Percentiles rank a stretch among this genome's conserved stretches.
These are phyloP conservation scores for Psephotus haematonotus DNA, from an alignment of 2,113 vertebrate species.

Conservation along the genomic window DNA sequence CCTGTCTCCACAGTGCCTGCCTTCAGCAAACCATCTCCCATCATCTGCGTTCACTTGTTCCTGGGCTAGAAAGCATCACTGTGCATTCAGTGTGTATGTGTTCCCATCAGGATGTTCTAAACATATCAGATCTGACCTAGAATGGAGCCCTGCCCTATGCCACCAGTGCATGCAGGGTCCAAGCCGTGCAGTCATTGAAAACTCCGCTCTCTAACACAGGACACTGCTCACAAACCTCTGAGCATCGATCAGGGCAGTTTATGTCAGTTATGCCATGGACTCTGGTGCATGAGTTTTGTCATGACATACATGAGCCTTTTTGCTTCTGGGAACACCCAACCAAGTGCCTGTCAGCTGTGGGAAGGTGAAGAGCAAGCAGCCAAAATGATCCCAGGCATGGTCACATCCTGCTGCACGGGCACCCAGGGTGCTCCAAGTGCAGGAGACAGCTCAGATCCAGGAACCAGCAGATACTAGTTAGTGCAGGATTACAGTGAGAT, in stretches of 20 bases:
- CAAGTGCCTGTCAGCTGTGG: accelerated
- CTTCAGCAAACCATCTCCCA: neutral
- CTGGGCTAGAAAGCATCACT: neutral
- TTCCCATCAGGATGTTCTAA: neutral
- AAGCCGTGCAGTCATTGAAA: neutral
- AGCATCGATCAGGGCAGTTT: accelerated
- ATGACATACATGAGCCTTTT: neutral
- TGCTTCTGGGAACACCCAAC: neutral
- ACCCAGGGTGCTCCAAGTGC: neutral
- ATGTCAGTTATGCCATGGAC: neutral
- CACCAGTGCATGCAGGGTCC: neutral
- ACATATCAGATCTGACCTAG: neutral
- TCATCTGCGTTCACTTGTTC: neutral
- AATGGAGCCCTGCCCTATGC: neutral
- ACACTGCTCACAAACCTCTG: neutral
- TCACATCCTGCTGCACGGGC: neutral
- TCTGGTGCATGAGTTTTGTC: neutral
- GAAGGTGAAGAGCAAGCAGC: neutral
- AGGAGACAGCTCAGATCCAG: neutral
- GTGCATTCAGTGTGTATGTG: neutral
- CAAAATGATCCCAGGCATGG: neutral
- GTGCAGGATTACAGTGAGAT: neutral
- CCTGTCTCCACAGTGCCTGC: neutral
- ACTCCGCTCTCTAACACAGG: neutral
- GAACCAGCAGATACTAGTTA: neutral